These are phyloP conservation scores for Ramphastos sulfuratus DNA, from an alignment of 2,113 vertebrate species.

Conservation along the genomic window DNA sequence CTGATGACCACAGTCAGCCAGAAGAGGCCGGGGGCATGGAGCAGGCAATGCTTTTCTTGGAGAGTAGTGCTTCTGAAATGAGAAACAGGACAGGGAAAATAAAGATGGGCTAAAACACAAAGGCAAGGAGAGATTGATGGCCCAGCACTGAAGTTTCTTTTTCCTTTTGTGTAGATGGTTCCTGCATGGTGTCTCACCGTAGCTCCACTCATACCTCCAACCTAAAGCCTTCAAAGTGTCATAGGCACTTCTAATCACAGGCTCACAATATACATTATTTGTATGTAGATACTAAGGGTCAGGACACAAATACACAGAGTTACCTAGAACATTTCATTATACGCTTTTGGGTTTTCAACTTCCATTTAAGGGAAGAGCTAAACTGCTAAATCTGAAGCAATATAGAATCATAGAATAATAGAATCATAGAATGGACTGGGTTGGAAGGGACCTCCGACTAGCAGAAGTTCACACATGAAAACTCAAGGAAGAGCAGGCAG, in stretches of 20 bases:
- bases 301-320: neutral
- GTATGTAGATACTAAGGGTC: neutral
- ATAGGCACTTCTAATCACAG: neutral
- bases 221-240: neutral
- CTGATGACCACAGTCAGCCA: neutral
- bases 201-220: neutral
- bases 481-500: neutral
- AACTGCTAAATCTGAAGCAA: neutral
- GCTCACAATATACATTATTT: neutral
- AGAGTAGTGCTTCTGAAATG: neutral
- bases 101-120: neutral
- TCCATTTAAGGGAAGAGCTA: neutral
- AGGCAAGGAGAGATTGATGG: neutral
- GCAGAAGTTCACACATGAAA: neutral
- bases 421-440: no score
- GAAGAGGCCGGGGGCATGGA: neutral
- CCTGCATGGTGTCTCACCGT: neutral
- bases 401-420: no score
- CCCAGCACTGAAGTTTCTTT: neutral
- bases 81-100: constrained; percentile 42
- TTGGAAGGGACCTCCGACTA: neutral
- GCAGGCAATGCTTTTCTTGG: constrained; percentile 56
- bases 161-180: neutral
- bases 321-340: neutral
- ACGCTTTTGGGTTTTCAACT: neutral